Evolutionary conservation across 1,140 invertebrate species (phyloP).

Genomic region (Artemia franciscana): DNA sequence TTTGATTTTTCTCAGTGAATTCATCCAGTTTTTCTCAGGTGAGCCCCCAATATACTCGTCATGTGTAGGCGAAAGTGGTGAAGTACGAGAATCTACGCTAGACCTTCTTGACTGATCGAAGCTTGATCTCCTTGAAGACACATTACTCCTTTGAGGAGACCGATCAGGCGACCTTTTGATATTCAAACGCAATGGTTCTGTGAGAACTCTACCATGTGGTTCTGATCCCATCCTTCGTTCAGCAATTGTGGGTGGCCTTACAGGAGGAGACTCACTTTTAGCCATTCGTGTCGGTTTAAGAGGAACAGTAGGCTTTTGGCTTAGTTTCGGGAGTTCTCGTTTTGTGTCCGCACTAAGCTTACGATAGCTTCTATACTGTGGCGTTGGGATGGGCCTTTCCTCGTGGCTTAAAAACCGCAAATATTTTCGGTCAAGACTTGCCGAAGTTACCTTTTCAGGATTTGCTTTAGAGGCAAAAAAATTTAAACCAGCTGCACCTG

Average conservation of each 20-base stretch:
- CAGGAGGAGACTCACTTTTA: not conserved
- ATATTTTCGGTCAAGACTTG: conserved; percentile 45
- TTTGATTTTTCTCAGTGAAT: conserved; percentile 22
- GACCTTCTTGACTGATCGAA: not conserved
- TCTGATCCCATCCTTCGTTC: not conserved
- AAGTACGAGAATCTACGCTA: not conserved
- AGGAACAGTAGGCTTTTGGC: conserved; percentile 1
- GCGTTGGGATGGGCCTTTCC: conserved; percentile 41
- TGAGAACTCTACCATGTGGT: not conserved
- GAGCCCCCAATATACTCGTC: conserved; percentile 14
- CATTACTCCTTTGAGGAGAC: not conserved
- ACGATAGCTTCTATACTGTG: conserved; percentile 47
- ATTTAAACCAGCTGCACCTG: not conserved
- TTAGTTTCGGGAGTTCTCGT: not conserved
- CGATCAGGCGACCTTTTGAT: not conserved
- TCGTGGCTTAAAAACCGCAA: conserved; percentile 29
- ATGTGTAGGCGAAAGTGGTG: not conserved
- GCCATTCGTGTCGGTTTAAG: not conserved
- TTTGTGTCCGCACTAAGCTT: conserved; percentile 21
- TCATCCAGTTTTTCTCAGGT: conserved; percentile 27
- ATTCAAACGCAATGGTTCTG: not conserved
- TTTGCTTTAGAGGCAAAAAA: not conserved
- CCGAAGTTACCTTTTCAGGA: not conserved
- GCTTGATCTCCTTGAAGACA: not conserved
- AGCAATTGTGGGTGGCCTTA: not conserved